Percentiles rank a stretch among this genome's conserved stretches.
Evolutionary conservation across 2,888 invertebrate genomes (phyloP).

Genomic region (Ophonus ardosiacus): DNA sequence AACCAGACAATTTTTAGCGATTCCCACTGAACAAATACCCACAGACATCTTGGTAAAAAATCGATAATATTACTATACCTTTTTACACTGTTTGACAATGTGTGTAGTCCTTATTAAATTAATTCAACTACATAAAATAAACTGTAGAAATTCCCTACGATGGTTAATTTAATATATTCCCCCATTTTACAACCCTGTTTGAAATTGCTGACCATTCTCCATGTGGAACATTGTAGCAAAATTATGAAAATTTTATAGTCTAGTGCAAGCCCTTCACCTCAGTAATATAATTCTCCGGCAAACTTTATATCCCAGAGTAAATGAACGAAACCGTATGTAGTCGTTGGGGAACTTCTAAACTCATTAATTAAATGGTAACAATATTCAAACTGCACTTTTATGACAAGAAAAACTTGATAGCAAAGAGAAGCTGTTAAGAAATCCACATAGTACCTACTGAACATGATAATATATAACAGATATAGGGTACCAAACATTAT

Average conservation of each 20-base stretch:
- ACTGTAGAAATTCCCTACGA: neutral
- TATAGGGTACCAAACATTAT: too few species aligned
- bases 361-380: neutral
- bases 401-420: neutral
- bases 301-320: slow-evolving; percentile 13
- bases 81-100: too few species aligned
- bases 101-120: neutral
- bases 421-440: neutral
- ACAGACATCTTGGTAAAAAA: too few species aligned
- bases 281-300: slow-evolving; percentile 7
- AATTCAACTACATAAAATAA: neutral
- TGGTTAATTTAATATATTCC: neutral
- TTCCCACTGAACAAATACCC: too few species aligned
- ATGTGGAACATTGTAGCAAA: slow-evolving; percentile 4
- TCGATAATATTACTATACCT: too few species aligned
- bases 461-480: too few species aligned
- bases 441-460: neutral
- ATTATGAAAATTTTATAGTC: slow-evolving; percentile 28
- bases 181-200: neutral
- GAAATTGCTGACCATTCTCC: slow-evolving; percentile 8
- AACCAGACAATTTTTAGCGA: too few species aligned
- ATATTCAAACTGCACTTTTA: neutral
- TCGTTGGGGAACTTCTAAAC: neutral
- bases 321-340: slow-evolving; percentile 1
- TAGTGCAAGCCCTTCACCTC: neutral